Evolutionary conservation across 2,113 vertebrate genomes (phyloP), one percentile per base, ranked within the genome.

Genomic region (Speoplatyrhinus poulsoni): DNA sequence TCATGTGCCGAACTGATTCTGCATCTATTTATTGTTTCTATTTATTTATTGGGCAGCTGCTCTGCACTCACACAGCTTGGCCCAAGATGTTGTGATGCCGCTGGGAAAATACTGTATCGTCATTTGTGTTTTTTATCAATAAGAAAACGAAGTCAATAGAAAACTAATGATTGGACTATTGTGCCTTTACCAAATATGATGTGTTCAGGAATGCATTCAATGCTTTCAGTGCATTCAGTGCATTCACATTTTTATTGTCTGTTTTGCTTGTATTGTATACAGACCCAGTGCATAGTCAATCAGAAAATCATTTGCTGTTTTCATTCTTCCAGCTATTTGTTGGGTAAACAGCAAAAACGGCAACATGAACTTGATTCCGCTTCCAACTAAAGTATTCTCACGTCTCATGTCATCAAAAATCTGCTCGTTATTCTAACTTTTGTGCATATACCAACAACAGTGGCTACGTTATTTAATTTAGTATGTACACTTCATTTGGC

Each of bases 111-210:
- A 70, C 71, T 82, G 82, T 78, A 76, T 72, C 59, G 76, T 72
- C 56, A 46, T 67, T 69, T 70, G 55, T 73, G 47, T 46, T 76
- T 84, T 76, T 80, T 84, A 55, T 70, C 11, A 49, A 62, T 16
- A 57, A 12, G 50, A 16, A 46, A 70, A 69, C 56, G 33, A 82
- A 79, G 75, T 73, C 73, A 82, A 53, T 62, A 67, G 75, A 76
- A 64, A 76, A 69, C 66, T 62, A 73, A 60, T 46, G 76, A 82
- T 82, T 84, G 78, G 90, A 90, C 80, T 90, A 87, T 82, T 89
- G 92, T 93, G 92, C 92, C 92, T 92, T 91, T 88, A 88, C 83
- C 85, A 87, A 90, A 88, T 79, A 82, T 70, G 79, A 88, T 87
- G 79, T 85, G 83, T 86, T 86, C 67, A 77, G 60, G 83, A 71